These are phyloP conservation scores for Ichneumoninae sp. DNA, from an alignment of 2,888 invertebrate genomes.

Conservation along the genomic window DNA sequence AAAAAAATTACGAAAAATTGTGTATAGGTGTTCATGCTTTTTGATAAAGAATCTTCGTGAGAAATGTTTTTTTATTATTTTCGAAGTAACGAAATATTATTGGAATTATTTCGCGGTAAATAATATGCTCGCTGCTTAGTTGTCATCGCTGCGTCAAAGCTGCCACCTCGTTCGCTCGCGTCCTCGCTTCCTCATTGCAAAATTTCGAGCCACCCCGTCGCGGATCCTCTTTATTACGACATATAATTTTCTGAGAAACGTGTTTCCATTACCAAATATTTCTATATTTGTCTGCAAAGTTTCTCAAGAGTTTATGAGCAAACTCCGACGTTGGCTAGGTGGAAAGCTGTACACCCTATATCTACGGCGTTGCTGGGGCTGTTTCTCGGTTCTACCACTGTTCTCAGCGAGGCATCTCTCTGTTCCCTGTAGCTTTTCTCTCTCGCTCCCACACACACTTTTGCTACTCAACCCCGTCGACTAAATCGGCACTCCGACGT, in stretches of 20 bases:
- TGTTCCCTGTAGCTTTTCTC: conserved; percentile 66
- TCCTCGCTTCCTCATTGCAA: conserved; percentile 43
- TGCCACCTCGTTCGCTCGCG: conserved; percentile 50
- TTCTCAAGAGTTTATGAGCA: conserved; percentile 81
- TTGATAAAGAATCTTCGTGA: background rate
- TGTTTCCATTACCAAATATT: conserved; percentile 82
- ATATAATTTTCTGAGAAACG: conserved; percentile 81
- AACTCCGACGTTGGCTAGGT: conserved; percentile 77
- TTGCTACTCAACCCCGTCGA: conserved; percentile 63
- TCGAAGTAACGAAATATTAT: background rate
- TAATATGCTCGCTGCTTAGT: conserved; percentile 26
- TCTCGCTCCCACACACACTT: conserved; percentile 46
- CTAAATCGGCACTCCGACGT: conserved; percentile 66
- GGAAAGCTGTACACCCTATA: conserved; percentile 64
- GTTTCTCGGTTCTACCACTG: conserved; percentile 75
- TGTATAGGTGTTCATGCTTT: background rate
- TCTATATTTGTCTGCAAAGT: conserved; percentile 82
- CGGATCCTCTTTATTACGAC: conserved; percentile 76
- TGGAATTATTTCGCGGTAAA: conserved; percentile 5
- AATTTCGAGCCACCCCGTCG: conserved; percentile 63
- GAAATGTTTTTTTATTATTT: background rate
- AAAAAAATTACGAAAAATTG: background rate
- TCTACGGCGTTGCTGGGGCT: conserved; percentile 60
- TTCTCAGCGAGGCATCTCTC: conserved; percentile 67
- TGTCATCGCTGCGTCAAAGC: conserved; percentile 43